Conservation (phyloP, 2,888 invertebrate species). For the Athalia rosae region DNA sequence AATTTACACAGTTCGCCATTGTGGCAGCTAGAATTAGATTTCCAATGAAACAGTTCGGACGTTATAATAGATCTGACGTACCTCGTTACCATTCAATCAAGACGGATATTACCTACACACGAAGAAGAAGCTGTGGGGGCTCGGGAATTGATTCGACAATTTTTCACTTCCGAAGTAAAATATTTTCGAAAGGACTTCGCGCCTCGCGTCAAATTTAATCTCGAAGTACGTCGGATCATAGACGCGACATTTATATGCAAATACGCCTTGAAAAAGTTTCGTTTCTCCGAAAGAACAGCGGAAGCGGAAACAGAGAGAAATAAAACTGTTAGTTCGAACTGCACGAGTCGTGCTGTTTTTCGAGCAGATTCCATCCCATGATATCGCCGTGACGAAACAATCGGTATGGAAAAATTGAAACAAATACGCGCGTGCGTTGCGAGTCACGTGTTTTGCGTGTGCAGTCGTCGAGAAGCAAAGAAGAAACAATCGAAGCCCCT, state of each 20-base stretch:
- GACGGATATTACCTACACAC: constrained; percentile 33
- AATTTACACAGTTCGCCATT: constrained; percentile 50
- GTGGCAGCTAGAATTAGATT: constrained; percentile 40
- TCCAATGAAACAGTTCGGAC: constrained; percentile 30
- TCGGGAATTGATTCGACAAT: constrained; percentile 15
- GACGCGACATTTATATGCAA: constrained; percentile 23
- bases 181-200: constrained; percentile 23
- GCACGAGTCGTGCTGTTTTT: no score
- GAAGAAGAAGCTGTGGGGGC: constrained; percentile 8
- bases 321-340: no score
- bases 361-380: no score
- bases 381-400: no score
- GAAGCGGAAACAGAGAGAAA: neutral
- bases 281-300: neutral
- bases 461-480: neutral
- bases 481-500: neutral
- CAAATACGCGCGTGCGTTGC: no score
- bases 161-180: constrained; percentile 33
- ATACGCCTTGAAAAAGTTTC: constrained; percentile 9
- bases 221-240: constrained; percentile 34
- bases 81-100: constrained; percentile 26
- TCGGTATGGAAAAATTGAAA: no score
- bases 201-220: constrained; percentile 35
- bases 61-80: constrained; percentile 22
- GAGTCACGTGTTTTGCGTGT: no score